phyloP scores from a whole-genome alignment of 2,113 vertebrate genomes.

The Chloropsis cyanopogon region DNA sequence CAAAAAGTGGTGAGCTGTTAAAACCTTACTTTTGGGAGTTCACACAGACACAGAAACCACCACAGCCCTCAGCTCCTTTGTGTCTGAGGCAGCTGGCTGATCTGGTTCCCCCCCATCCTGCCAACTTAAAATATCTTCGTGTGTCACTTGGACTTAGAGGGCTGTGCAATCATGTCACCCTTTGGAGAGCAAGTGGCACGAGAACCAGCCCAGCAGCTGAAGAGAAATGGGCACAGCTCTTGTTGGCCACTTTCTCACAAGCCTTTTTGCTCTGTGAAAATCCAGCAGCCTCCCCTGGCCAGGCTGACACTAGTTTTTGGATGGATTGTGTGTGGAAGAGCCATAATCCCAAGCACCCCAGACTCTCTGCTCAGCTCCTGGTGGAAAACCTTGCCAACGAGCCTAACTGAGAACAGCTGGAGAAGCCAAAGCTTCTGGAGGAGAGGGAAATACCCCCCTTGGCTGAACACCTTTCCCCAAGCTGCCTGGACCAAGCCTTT shows the following conservation, averaged over 20 bases:
- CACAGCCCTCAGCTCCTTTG: not conserved
- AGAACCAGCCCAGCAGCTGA: not conserved
- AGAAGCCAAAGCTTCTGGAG: not conserved
- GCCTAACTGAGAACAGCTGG: not conserved
- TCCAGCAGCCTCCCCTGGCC: not conserved
- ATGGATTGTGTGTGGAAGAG: not conserved
- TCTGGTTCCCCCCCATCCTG: not conserved
- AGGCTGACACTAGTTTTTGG: not conserved
- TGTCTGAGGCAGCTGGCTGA: not conserved
- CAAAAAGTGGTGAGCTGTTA: not conserved
- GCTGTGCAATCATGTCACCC: not conserved
- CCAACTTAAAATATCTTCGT: not conserved
- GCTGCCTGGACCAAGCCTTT: not conserved
- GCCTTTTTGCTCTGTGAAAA: not conserved
- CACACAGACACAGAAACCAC: not conserved
- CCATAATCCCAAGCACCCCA: not conserved
- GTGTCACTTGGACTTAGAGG: not conserved
- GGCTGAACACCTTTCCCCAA: accelerated
- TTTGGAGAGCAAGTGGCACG: not conserved
- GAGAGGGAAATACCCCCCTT: not conserved
- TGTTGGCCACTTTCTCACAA: accelerated
- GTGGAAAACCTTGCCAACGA: not conserved
- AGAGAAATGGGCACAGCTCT: not conserved
- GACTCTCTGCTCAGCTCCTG: not conserved
- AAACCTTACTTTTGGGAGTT: not conserved